Conservation (phyloP, 2,113 vertebrate species). For the Halcyon malimbica region DNA sequence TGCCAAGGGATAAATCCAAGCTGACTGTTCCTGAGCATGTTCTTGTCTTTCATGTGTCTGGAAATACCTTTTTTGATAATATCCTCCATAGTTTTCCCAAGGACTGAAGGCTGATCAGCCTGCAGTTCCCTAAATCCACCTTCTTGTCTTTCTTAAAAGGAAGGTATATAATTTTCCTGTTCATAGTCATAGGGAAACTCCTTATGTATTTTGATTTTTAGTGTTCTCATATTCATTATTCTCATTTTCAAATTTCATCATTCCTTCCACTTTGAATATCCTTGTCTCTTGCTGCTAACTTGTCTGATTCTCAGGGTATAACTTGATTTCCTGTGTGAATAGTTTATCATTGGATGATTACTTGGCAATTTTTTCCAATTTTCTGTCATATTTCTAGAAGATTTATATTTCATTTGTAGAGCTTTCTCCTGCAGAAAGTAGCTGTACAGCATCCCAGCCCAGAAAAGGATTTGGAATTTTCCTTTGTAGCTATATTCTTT, state of each 20-base stretch:
- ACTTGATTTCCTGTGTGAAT: conserved; percentile 1
- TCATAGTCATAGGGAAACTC: not conserved
- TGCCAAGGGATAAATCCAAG: not conserved
- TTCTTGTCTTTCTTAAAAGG: not conserved
- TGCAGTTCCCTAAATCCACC: not conserved
- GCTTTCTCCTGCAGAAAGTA: not conserved
- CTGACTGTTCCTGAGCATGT: not conserved
- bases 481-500: not conserved
- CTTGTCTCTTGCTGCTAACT: not conserved
- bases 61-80: not conserved
- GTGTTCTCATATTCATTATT: not conserved
- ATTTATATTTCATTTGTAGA: not conserved
- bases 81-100: not conserved
- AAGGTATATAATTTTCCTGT: not conserved
- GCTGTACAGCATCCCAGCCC: not conserved
- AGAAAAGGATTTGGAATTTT: not conserved
- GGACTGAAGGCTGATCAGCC: not conserved
- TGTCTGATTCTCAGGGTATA: not conserved
- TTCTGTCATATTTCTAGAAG: not conserved
- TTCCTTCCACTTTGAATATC: not conserved
- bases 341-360: not conserved
- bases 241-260: not conserved
- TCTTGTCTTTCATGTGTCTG: not conserved
- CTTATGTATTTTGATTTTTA: not conserved
- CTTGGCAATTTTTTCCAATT: not conserved